Evolutionary conservation across 2,797 vertebrate species (phyloP), one percentile per base, ranked within the genome.

Genomic region (Ctenosaura bakeri): DNA sequence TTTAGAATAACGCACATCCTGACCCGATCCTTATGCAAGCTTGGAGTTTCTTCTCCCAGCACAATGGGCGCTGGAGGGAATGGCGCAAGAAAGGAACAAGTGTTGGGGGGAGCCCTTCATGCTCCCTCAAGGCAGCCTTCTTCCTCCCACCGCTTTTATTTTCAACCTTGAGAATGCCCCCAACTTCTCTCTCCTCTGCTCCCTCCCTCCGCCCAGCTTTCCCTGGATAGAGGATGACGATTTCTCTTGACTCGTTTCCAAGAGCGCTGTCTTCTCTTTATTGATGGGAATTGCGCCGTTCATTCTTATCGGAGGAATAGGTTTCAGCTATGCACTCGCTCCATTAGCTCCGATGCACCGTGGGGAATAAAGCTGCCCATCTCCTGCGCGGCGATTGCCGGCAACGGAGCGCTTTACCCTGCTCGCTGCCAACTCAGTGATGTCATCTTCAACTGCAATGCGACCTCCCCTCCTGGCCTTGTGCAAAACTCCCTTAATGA

Each of bases 281-380:
- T 91, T 85, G 93, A 92, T 87, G 90, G 13, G 5, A 85, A 73
- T 89, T 14, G 76, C 52, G 56, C 85, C 1, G 46, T 83, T 2
- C 90, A 71, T 88, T 91, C 91, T 91, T 90, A 88, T 90, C 83
- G 76, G 83, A 59, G 92, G 95, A 83, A 83, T 87, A 1, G 86
- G 92, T 90, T 94, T 92, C 91, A 89, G 85, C 4, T 0, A 91
- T 90, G 77, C 1, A 2, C 81, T 76, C 38, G 88, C 93, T 92
- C 89, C 91, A 93, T 94, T 94, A 93, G 92, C 92, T 7, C 3
- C 69, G 73, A 73, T 87, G 1, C 38, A 86, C 91, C 86, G 42
- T 52, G 56, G 94, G 0, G 56, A 93, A 89, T 89, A 87, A 83
- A 92, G 89, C 91, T 89, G 89, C 93, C 85, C 84, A 85, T 79